These are phyloP conservation scores for Andricus grossulariae DNA, from an alignment of 1,140 invertebrate genomes.

Conservation along the genomic window DNA sequence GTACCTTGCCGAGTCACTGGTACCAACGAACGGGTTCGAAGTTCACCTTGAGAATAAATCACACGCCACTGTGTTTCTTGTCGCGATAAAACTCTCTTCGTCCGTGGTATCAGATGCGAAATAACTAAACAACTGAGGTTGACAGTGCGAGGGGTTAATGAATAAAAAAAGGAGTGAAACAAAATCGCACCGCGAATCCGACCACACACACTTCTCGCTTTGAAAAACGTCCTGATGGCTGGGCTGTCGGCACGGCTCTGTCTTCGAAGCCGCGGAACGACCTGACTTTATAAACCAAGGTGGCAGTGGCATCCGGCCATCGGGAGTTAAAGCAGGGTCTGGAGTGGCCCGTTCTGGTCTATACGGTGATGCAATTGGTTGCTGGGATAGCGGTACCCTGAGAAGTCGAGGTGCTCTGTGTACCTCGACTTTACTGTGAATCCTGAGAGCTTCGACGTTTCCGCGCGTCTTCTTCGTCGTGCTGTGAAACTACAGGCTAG, in stretches of 20 bases:
- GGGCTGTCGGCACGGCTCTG: conserved; percentile 74
- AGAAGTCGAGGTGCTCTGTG: conserved; percentile 10
- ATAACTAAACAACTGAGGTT: not conserved
- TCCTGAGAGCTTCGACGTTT: conserved; percentile 47
- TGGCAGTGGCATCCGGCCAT: conserved; percentile 55
- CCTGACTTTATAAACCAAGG: conserved; percentile 74
- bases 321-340: conserved; percentile 46
- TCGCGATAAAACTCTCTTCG: conserved; percentile 10
- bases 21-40: conserved; percentile 47
- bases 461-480: conserved; percentile 51
- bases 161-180: conserved; percentile 39
- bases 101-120: not conserved
- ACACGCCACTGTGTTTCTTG: conserved; percentile 38
- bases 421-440: conserved; percentile 10
- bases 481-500: conserved; percentile 52
- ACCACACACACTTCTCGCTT: conserved; percentile 54
- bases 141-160: not conserved
- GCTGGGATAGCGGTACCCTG: conserved; percentile 66
- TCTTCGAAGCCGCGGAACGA: conserved; percentile 68
- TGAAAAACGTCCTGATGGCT: conserved; percentile 67
- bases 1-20: conserved; percentile 58
- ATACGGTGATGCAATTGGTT: conserved; percentile 52
- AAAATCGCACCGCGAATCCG: conserved; percentile 51
- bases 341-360: conserved; percentile 57
- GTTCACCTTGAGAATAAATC: conserved; percentile 44